Evolutionary conservation across 2,113 vertebrate genomes (phyloP).

Genomic region (Pao palembangensis): DNA sequence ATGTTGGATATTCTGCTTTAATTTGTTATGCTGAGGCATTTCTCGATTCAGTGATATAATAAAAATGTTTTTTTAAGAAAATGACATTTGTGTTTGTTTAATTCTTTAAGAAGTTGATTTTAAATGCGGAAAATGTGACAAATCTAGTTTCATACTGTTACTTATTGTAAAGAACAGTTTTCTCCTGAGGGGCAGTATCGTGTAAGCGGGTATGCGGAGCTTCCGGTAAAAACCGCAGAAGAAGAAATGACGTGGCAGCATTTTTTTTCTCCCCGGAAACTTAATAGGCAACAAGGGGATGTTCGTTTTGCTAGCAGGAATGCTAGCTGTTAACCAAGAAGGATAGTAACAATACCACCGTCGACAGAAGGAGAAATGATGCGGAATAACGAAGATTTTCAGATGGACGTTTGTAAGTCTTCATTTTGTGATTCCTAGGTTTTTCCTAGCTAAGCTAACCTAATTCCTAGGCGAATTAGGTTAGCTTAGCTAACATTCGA

Average conservation of each 20-base stretch:
- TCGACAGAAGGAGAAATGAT: constrained; percentile 1
- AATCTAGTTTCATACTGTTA: too few relatives aligned
- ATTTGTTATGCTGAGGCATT: constrained; percentile 60
- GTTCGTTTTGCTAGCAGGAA: constrained; percentile 8
- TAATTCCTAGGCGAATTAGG: constrained; percentile 44
- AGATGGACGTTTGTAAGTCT: background rate
- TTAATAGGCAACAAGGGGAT: constrained; percentile 22
- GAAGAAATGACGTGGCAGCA: background rate
- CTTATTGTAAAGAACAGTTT: too few relatives aligned
- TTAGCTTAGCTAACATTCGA: constrained; percentile 33
- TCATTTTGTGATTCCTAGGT: background rate
- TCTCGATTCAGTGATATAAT: constrained; percentile 64
- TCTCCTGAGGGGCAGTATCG: background rate
- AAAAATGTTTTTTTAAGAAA: constrained; percentile 52
- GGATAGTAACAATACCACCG: constrained; percentile 18
- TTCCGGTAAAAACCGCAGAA: background rate
- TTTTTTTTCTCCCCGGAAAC: constrained; percentile 50
- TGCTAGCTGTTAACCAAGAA: constrained; percentile 2
- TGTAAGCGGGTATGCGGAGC: background rate
- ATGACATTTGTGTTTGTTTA: background rate
- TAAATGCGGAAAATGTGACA: too few relatives aligned
- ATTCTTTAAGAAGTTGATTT: constrained; percentile 26
- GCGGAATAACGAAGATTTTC: background rate
- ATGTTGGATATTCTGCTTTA: constrained; percentile 56
- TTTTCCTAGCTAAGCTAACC: too few relatives aligned